Conservation (phyloP, 1,140 invertebrate species). For the Cryptotermes secundus region DNA sequence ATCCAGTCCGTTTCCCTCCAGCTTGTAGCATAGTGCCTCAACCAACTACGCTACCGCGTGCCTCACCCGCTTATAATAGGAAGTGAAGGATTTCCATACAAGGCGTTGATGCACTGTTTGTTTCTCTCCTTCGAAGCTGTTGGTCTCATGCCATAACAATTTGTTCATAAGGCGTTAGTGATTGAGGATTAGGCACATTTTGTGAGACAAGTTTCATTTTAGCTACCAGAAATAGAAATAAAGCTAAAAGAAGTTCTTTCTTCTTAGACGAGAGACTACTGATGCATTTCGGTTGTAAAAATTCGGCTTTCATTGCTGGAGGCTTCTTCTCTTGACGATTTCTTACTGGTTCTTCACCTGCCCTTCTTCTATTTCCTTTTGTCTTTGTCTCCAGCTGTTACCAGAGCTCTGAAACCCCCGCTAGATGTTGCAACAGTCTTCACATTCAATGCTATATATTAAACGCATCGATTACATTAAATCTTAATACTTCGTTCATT, state of each 20-base stretch:
- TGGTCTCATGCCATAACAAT: no score
- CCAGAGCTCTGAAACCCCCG: neutral
- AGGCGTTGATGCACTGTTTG: no score
- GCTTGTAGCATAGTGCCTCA: no score
- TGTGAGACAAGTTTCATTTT: neutral
- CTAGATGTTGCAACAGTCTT: neutral
- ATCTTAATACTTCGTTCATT: neutral
- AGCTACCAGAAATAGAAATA: neutral
- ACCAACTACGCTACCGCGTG: no score
- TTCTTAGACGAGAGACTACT: neutral
- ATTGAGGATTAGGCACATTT: neutral
- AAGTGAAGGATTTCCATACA: no score
- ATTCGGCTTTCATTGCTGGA: neutral
- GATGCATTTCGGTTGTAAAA: slow-evolving; percentile 2
- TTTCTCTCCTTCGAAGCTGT: no score
- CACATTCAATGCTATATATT: neutral
- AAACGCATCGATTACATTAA: neutral
- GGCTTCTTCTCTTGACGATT: neutral
- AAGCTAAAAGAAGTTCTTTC: neutral
- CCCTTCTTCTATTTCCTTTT: neutral
- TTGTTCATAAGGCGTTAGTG: no score
- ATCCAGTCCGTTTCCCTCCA: no score
- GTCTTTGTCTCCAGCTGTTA: neutral
- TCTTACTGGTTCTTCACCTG: neutral
- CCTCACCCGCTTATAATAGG: no score